Base-by-base conservation (phyloP, 2,888 invertebrate species). In the Ceraclea dissimilis region DNA sequence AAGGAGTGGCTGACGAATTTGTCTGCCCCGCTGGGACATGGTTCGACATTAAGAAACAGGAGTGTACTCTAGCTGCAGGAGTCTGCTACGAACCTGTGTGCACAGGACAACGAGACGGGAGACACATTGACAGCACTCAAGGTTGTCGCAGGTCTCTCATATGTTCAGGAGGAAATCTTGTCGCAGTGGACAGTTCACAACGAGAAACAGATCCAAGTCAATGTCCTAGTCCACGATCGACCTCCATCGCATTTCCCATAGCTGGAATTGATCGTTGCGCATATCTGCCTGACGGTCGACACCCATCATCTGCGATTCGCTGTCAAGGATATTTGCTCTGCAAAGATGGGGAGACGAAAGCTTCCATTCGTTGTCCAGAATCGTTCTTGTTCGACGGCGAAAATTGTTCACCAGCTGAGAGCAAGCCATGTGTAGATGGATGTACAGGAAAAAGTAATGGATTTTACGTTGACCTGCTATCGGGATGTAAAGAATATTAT, bases 11-110 rank as follows among this genome's bases (percentile, higher is more conserved):
- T 33, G 65, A 70, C 10, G 76, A 79, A 57, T 74, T 73, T 63
- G 69, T 73, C 43, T 82, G 82, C 65, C 76, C 78, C 1, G 68
- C 73, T 33, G 79, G 78, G 18, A 73, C 79, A 6, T 77, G 79
- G 73, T 82, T 81, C 67, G 79, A 81, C 65, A 72, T 75, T 51
- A 75, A 74, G 58, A 71, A 72, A 10, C 79, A 80, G 65, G 76
- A 75, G 20, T 79, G 79, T 66, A 74, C 74, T 18, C 72, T 76
- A 60, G 75, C 76, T 47, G 75, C 79, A 64, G 80, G 79, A 50
- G 73, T 76, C 20, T 82, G 82, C 69, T 80, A 79, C 68, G 82
- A 82, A 63, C 79, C 81, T 13, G 71, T 80, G 43, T 83, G 82
- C 66, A 74, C 77, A 6, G 81, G 81, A 1, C 70, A 80, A 43